phyloP scores from a whole-genome alignment of 2,888 invertebrate genomes.

The Aspidapion aeneum region DNA sequence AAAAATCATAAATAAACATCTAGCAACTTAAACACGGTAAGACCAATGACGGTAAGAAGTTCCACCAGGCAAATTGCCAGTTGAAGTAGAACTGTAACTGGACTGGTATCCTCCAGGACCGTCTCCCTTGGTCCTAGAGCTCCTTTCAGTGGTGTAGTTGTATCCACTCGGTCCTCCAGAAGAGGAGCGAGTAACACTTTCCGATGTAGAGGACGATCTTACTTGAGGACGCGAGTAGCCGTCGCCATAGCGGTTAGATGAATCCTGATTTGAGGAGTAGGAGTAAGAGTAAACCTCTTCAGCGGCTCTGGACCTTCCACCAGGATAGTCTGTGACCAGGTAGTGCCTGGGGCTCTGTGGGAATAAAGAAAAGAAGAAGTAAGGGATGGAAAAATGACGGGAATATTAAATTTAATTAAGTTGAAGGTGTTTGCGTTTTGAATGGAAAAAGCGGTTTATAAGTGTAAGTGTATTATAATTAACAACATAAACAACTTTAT shows the following conservation, averaged over 20 bases:
- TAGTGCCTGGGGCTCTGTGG: slow-evolving; percentile 83
- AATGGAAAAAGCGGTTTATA: neutral
- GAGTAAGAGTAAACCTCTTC: slow-evolving; percentile 86
- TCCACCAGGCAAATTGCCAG: slow-evolving; percentile 80
- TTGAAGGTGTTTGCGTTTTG: neutral
- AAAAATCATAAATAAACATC: neutral
- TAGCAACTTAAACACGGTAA: slow-evolving; percentile 77
- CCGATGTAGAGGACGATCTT: slow-evolving; percentile 64
- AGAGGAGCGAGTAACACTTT: slow-evolving; percentile 63
- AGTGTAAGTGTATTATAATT: neutral
- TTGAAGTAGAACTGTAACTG: slow-evolving; percentile 73
- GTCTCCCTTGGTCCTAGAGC: slow-evolving; percentile 62
- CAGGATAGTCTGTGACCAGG: slow-evolving; percentile 75
- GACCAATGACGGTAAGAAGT: slow-evolving; percentile 82
- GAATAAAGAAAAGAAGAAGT: neutral
- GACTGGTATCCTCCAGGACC: slow-evolving; percentile 76
- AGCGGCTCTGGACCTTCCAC: slow-evolving; percentile 65
- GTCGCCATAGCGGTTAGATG: slow-evolving; percentile 50
- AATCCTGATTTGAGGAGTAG: slow-evolving; percentile 62
- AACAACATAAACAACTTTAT: no score
- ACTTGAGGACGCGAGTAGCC: slow-evolving; percentile 58
- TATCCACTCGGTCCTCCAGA: slow-evolving; percentile 67
- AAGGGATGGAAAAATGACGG: neutral
- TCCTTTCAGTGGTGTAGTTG: slow-evolving; percentile 69
- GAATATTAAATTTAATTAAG: neutral